Conservation (phyloP, 2,797 vertebrate genomes). For the Apogon hyalosoma region DNA sequence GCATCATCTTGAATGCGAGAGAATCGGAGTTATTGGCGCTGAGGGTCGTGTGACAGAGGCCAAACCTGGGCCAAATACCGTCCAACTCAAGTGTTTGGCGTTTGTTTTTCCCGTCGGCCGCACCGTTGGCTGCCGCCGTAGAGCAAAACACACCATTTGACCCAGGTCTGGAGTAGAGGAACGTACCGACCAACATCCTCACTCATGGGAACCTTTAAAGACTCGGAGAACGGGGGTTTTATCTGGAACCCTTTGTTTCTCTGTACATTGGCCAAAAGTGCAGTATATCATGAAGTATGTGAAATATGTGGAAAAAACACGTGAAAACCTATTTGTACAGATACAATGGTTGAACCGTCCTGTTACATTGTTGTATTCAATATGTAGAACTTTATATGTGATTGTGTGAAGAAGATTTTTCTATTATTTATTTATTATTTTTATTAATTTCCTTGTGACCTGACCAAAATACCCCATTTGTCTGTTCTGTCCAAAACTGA, state of each 20-base stretch:
- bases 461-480: constrained; percentile 71
- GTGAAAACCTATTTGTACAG: constrained; percentile 90
- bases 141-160: constrained; percentile 21
- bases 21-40: constrained; percentile 12
- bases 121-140: neutral
- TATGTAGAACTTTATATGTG: constrained; percentile 93
- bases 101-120: neutral
- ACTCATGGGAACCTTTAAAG: constrained; percentile 46
- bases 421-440: constrained; percentile 76
- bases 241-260: constrained; percentile 27
- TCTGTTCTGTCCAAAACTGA: constrained; percentile 75
- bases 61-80: constrained; percentile 36
- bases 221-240: constrained; percentile 58
- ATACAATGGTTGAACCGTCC: constrained; percentile 80
- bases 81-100: constrained; percentile 4
- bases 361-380: constrained; percentile 93
- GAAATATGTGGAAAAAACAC: constrained; percentile 68
- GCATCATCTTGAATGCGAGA: constrained; percentile 45
- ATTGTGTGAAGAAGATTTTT: constrained; percentile 91
- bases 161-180: constrained; percentile 20
- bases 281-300: constrained; percentile 73
- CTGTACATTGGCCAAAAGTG: constrained; percentile 64
- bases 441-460: constrained; percentile 77
- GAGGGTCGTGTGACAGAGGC: constrained; percentile 2
- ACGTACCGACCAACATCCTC: constrained; percentile 10